Percentiles rank a stretch among this genome's conserved stretches.
Evolutionary conservation across 2,113 vertebrate species (phyloP).

Genomic region (Erythrolamprus reginae): DNA sequence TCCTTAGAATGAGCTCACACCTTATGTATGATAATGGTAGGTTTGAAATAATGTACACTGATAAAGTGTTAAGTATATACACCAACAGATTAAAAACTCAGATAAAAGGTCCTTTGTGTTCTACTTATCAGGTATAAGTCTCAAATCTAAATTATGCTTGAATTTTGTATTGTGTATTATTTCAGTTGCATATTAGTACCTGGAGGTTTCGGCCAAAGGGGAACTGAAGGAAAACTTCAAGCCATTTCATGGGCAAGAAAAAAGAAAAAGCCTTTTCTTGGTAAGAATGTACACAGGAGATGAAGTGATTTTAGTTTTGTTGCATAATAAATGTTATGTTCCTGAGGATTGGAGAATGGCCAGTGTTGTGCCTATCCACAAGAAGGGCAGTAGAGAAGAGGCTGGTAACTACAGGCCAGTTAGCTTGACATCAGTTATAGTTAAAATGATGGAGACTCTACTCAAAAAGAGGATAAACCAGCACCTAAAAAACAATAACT

Average conservation of each 20-base stretch:
- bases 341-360: too few species aligned
- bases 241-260: slow-evolving; percentile 77
- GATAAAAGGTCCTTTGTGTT: not conserved
- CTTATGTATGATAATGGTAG: not conserved
- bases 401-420: too few species aligned
- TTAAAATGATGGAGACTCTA: too few species aligned
- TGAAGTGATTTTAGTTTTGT: not conserved
- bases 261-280: slow-evolving; percentile 78
- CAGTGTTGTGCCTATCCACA: too few species aligned
- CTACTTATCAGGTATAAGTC: not conserved
- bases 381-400: too few species aligned
- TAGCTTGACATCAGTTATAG: too few species aligned
- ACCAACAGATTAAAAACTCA: not conserved
- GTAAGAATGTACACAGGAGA: slow-evolving; percentile 53
- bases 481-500: too few species aligned
- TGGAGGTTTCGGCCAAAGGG: slow-evolving; percentile 74
- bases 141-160: not conserved
- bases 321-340: too few species aligned
- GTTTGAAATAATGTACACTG: not conserved
- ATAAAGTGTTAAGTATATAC: not conserved
- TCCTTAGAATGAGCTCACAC: not conserved
- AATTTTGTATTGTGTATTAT: slow-evolving; percentile 34
- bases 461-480: too few species aligned
- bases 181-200: slow-evolving; percentile 76
- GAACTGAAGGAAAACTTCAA: slow-evolving; percentile 74